Evolutionary conservation across 2,888 invertebrate species (phyloP), one percentile per base, ranked within the genome.

Genomic region (Arrhopalites spinosus): DNA sequence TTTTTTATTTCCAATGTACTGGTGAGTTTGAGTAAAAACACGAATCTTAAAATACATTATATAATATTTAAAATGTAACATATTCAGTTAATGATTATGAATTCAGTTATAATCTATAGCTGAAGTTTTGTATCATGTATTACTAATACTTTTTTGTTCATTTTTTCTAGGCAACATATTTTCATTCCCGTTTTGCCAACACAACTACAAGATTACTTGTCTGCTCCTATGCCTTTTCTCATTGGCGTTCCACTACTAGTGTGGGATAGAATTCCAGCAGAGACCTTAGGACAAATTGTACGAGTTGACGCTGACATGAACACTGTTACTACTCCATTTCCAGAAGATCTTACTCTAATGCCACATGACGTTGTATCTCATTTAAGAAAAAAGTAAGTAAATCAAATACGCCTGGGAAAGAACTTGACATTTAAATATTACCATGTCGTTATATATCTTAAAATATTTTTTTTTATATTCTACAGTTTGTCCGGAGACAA

Each of bases 91-190:
- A n/a, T n/a, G n/a, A n/a, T n/a, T n/a, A n/a, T n/a, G n/a, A n/a
- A n/a, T n/a, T 80, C 89, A 95, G 77, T 87, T 99, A 68, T 96
- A 96, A 69, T 95, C 98, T 0, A n/a, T n/a, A n/a, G n/a, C n/a
- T n/a, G n/a, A n/a, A 94, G 94, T 84, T 93, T 94, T 30, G 96
- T 97, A 86, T 96, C 97, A 17, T 95, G 96, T 23, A 95, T 96
- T 85, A 91, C 94, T n/a, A n/a, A n/a, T n/a, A n/a, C n/a, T n/a
- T 91, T 98, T 66, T 90, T 99, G 59, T 98, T 96, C 86, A 98
- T 98, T 0, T 97, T 99, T 96, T 92, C 93, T 82, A 98, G 98
- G 98, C 98, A 98, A 87, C 97, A 98, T 84, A 95, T 98, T 84
- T 98, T 94, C 86, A 97, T 98, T 86, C 98, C 98, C 72, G 93